Conservation (phyloP, 1,140 invertebrate species). For the Euglossa dilemma region DNA sequence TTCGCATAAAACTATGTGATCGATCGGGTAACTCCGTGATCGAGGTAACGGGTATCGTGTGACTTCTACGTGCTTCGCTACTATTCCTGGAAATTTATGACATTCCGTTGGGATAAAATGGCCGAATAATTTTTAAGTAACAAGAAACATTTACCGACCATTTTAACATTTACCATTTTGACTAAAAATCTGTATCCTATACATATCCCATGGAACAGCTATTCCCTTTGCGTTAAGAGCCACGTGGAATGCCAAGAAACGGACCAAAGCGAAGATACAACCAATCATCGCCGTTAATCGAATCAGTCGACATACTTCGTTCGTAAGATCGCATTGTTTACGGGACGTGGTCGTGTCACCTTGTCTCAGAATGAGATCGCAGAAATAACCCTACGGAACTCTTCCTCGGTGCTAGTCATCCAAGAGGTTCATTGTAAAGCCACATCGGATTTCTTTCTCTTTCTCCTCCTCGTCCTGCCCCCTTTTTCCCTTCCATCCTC, state of each 20-base stretch:
- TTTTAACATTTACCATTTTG: no score
- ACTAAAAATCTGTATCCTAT: neutral
- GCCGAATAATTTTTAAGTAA: neutral
- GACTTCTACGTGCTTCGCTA: constrained; percentile 22
- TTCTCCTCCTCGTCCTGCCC: constrained; percentile 20
- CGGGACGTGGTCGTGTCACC: constrained; percentile 62
- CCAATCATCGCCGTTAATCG: constrained; percentile 69
- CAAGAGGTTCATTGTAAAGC: constrained; percentile 39
- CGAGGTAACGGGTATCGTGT: constrained; percentile 30
- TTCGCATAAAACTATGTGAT: constrained; percentile 67
- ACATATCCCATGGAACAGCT: neutral
- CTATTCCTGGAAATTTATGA: constrained; percentile 34
- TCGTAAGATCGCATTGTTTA: constrained; percentile 65
- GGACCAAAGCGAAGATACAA: constrained; percentile 64
- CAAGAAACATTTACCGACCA: neutral
- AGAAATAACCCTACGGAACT: constrained; percentile 61
- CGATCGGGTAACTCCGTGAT: constrained; percentile 79
- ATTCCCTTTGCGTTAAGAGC: neutral
- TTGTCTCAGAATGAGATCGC: constrained; percentile 62
- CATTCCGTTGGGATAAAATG: neutral
- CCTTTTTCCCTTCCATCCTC: constrained; percentile 4
- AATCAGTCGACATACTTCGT: constrained; percentile 51
- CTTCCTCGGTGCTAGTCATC: constrained; percentile 60
- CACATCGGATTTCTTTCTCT: constrained; percentile 27
- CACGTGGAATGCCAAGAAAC: constrained; percentile 53